Evolutionary conservation across 2,888 invertebrate species (phyloP).

Genomic region (Ormia ochracea): DNA sequence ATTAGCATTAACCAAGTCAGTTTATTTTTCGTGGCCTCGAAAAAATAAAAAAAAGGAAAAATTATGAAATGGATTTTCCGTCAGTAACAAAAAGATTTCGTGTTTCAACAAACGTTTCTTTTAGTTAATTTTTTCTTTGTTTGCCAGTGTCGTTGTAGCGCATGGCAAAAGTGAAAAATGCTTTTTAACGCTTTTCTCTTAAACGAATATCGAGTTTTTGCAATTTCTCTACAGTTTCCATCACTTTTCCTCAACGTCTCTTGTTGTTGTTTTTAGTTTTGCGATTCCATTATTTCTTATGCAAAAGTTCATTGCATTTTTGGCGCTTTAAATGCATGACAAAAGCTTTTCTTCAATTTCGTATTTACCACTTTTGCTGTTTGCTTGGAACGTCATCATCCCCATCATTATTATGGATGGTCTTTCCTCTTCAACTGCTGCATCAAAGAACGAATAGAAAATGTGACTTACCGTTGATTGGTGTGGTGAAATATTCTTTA

Average conservation of each 20-base stretch:
- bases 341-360: background rate
- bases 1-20: no score
- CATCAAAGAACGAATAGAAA: background rate
- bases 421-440: background rate
- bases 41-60: no score
- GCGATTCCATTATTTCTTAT: background rate
- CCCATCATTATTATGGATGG: background rate
- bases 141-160: background rate
- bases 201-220: background rate
- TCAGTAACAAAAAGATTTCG: constrained; percentile 5
- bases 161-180: no score
- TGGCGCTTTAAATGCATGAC: constrained; percentile 19
- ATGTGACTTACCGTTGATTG: background rate
- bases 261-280: background rate
- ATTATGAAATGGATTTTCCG: no score
- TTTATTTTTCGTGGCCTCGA: no score
- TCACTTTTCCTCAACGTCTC: background rate
- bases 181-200: background rate
- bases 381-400: background rate
- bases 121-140: constrained; percentile 14
- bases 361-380: background rate
- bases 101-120: background rate
- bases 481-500: constrained; percentile 16
- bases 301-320: constrained; percentile 18
- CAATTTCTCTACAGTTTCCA: background rate